Evolutionary conservation across 2,113 vertebrate genomes (phyloP).

Genomic region (Rhizomys pruinosus): DNA sequence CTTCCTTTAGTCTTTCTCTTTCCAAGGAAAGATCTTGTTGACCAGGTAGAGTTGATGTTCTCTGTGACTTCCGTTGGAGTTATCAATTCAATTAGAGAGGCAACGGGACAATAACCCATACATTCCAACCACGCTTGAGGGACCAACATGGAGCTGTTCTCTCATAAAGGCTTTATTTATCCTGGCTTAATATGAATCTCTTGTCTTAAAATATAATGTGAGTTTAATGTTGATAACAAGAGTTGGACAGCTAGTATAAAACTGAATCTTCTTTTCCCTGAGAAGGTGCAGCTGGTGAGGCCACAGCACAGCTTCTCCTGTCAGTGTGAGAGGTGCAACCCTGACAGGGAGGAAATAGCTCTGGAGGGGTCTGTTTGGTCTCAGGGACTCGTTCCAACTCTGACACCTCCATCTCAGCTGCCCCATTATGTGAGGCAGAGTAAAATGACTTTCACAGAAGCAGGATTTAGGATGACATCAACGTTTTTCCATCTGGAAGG

Average conservation of each 20-base stretch:
- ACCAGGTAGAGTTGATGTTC: not conserved
- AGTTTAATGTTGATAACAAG: conserved; percentile 56
- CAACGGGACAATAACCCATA: not conserved
- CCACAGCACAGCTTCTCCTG: conserved; percentile 40
- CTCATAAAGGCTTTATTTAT: conserved; percentile 55
- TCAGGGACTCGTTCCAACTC: conserved; percentile 64
- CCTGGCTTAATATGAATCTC: conserved; percentile 38
- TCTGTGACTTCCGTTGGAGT: not conserved
- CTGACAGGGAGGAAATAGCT: conserved; percentile 14
- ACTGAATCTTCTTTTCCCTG: not conserved
- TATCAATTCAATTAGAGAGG: not conserved
- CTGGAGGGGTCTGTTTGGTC: conserved; percentile 30
- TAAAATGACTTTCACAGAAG: conserved; percentile 30
- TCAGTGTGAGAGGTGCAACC: not conserved
- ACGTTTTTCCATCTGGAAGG: conserved; percentile 74
- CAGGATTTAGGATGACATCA: conserved; percentile 56
- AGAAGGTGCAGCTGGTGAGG: conserved; percentile 19
- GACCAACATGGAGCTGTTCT: conserved; percentile 25
- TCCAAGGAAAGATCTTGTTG: not conserved
- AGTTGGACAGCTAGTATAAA: not conserved
- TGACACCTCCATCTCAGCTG: conserved; percentile 32
- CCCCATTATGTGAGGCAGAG: not conserved
- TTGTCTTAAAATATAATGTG: conserved; percentile 55
- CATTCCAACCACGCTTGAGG: not conserved
- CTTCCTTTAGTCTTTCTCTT: not conserved